These are phyloP conservation scores for Lampropteryx suffumata DNA, from an alignment of 2,888 invertebrate species.

Conservation along the genomic window DNA sequence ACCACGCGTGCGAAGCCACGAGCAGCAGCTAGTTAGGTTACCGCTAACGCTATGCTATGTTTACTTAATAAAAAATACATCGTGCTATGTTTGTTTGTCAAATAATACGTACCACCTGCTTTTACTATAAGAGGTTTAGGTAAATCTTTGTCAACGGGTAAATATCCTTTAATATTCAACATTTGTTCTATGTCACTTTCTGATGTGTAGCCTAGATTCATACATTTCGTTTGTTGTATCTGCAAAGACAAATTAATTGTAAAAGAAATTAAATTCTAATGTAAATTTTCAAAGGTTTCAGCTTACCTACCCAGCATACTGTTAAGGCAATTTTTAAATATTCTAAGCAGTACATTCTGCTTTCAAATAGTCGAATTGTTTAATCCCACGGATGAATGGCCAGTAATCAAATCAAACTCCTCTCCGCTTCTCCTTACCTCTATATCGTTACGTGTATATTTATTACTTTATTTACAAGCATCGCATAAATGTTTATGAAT, in stretches of 20 bases:
- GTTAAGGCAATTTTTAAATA: slow-evolving; percentile 8
- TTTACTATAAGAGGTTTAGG: slow-evolving; percentile 52
- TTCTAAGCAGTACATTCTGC: slow-evolving; percentile 5
- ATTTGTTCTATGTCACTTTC: slow-evolving; percentile 56
- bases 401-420: slow-evolving; percentile 33
- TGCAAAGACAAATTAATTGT: not conserved
- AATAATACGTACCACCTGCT: slow-evolving; percentile 52
- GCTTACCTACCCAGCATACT: slow-evolving; percentile 17
- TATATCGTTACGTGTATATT: slow-evolving; percentile 28
- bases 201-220: slow-evolving; percentile 19
- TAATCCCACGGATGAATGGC: slow-evolving; percentile 59
- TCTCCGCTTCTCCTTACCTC: slow-evolving; percentile 7
- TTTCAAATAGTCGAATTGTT: slow-evolving; percentile 25
- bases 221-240: slow-evolving; percentile 9
- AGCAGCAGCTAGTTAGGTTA: no score
- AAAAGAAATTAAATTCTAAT: no score
- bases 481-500: slow-evolving; percentile 51
- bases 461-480: slow-evolving; percentile 14
- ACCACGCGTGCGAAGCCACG: no score
- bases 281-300: not conserved
- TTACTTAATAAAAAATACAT: no score
- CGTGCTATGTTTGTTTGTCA: no score
- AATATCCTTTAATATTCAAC: slow-evolving; percentile 56
- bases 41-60: no score
- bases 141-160: slow-evolving; percentile 58